phyloP scores from a whole-genome alignment of 2,797 vertebrate genomes.

The Threskiornis aethiopicus region DNA sequence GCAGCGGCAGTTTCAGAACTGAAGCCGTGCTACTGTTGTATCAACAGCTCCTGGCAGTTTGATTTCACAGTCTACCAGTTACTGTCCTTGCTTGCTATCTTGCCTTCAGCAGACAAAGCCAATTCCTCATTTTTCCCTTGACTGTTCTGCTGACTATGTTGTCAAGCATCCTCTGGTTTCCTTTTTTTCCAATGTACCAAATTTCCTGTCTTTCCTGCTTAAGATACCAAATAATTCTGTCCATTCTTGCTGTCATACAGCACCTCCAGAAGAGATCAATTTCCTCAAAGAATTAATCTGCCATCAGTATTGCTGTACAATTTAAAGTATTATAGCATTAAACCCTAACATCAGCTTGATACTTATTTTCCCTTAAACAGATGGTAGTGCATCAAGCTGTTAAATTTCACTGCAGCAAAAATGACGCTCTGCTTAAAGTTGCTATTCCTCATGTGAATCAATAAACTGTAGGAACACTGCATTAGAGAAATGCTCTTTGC shows the following conservation, averaged over 20 bases:
- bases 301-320: neutral
- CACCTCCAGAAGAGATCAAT: neutral
- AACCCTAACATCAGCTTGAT: neutral
- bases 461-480: neutral
- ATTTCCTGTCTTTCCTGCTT: neutral
- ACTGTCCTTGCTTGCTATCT: neutral
- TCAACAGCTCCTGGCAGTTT: neutral
- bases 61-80: neutral
- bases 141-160: neutral
- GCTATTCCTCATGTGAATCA: neutral
- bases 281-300: neutral
- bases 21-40: neutral
- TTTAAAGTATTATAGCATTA: neutral
- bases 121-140: neutral
- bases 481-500: neutral
- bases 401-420: constrained; percentile 23
- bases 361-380: neutral
- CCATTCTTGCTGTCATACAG: neutral
- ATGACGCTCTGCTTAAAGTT: neutral
- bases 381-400: constrained; percentile 6
- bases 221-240: neutral
- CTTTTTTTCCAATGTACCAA: neutral
- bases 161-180: neutral
- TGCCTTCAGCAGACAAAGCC: neutral
- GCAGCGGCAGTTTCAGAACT: neutral